These are phyloP conservation scores for Odontocolon sp. DNA, from an alignment of 2,888 invertebrate genomes.

Conservation along the genomic window DNA sequence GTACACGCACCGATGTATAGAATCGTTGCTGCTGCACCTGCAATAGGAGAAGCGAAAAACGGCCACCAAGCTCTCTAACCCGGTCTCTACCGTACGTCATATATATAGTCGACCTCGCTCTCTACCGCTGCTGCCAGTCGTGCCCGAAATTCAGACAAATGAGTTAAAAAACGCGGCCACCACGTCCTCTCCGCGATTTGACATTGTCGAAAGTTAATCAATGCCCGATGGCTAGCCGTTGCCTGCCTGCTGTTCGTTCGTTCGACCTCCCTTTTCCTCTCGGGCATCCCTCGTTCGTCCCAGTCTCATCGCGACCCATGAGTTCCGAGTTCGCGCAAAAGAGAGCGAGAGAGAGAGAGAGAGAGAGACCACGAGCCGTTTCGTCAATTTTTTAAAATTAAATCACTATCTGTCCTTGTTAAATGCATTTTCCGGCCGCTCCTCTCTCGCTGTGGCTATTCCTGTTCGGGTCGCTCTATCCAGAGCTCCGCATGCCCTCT, in stretches of 20 bases:
- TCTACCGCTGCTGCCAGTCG: constrained; percentile 57
- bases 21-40: neutral
- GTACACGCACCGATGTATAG: constrained; percentile 56
- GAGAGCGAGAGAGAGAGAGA: constrained; percentile 1
- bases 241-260: constrained; percentile 52
- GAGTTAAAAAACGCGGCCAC: constrained; percentile 77
- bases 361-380: constrained; percentile 68
- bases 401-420: constrained; percentile 81
- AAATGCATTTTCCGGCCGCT: constrained; percentile 77
- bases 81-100: constrained; percentile 30
- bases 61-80: constrained; percentile 57
- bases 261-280: constrained; percentile 51
- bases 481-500: constrained; percentile 47
- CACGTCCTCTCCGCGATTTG: constrained; percentile 78
- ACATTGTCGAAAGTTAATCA: constrained; percentile 81
- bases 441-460: constrained; percentile 35
- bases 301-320: constrained; percentile 11
- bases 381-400: constrained; percentile 81
- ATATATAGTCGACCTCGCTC: constrained; percentile 7
- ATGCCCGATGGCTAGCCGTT: constrained; percentile 73
- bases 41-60: constrained; percentile 44
- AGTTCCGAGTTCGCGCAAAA: constrained; percentile 39
- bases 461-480: constrained; percentile 35
- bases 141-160: constrained; percentile 78
- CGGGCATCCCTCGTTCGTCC: constrained; percentile 3